These are phyloP conservation scores for Caenorhabditis tropicalis DNA, from an alignment of 1,140 invertebrate genomes.

Conservation along the genomic window DNA sequence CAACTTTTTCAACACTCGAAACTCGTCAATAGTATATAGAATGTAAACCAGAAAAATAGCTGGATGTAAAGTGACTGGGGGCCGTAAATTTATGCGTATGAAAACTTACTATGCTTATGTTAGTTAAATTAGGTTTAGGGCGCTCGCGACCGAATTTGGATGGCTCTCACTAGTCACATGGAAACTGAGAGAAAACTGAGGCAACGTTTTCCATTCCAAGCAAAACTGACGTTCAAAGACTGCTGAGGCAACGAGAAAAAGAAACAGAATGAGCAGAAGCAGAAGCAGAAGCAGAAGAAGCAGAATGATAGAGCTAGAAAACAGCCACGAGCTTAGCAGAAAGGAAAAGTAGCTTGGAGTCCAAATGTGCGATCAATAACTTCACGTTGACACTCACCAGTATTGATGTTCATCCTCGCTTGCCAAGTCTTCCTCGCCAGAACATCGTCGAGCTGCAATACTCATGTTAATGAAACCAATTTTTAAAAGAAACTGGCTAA, in stretches of 20 bases:
- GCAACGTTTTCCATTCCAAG: not conserved
- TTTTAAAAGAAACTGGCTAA: no score
- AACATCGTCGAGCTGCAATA: slow-evolving; percentile 5
- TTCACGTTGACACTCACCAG: slow-evolving; percentile 29
- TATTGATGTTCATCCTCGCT: slow-evolving; percentile 47
- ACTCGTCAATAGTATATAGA: no score
- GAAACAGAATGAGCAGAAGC: not conserved
- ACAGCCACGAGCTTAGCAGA: no score
- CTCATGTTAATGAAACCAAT: not conserved
- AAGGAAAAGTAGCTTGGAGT: no score
- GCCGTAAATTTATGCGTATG: slow-evolving; percentile 40
- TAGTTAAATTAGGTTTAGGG: not conserved
- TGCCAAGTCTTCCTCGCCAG: slow-evolving; percentile 4
- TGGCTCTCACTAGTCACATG: not conserved
- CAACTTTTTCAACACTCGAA: no score
- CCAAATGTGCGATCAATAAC: not conserved
- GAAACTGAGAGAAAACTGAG: not conserved
- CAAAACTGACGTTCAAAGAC: not conserved
- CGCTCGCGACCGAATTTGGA: not conserved
- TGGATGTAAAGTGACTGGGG: not conserved
- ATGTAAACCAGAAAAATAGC: no score
- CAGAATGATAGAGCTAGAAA: no score
- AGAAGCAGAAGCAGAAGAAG: not conserved
- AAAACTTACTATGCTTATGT: not conserved
- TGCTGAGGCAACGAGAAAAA: not conserved